Conservation (phyloP, 2,888 invertebrate genomes). For the Trilocha varians region DNA sequence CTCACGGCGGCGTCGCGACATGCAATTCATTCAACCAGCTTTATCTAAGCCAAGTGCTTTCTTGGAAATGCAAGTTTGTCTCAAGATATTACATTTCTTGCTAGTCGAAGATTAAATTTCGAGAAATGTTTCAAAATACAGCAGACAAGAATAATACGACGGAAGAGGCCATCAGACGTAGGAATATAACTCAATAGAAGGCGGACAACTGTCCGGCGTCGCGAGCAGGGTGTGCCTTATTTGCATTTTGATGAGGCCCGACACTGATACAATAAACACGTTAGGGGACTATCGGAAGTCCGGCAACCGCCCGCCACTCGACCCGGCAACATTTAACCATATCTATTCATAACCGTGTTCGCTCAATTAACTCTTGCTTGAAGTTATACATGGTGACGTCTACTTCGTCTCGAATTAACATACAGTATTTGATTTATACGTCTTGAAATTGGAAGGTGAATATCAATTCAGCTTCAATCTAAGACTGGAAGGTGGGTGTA, state of each 20-base stretch:
- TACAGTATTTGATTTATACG: background rate
- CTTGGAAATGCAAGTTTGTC: background rate
- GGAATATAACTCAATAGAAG: constrained; percentile 62
- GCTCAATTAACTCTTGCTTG: constrained; percentile 51
- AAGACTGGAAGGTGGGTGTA: no score
- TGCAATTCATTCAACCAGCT: constrained; percentile 27
- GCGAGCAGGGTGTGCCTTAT: constrained; percentile 46
- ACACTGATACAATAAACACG: constrained; percentile 71
- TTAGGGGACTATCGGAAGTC: constrained; percentile 36
- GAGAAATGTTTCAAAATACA: background rate
- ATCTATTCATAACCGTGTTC: constrained; percentile 44
- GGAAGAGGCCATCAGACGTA: constrained; percentile 13
- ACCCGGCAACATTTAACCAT: constrained; percentile 44
- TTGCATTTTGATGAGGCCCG: constrained; percentile 72
- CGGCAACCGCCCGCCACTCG: constrained; percentile 18
- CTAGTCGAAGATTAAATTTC: background rate
- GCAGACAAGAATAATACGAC: background rate
- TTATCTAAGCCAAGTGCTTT: constrained; percentile 12
- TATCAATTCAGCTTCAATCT: background rate
- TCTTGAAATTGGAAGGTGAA: background rate
- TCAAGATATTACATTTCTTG: background rate
- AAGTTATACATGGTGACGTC: constrained; percentile 26
- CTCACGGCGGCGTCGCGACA: constrained; percentile 15
- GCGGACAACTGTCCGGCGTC: constrained; percentile 56
- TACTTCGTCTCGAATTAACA: constrained; percentile 11